These are phyloP conservation scores for Lycaena phlaeas DNA, from an alignment of 2,888 invertebrate genomes.

Conservation along the genomic window DNA sequence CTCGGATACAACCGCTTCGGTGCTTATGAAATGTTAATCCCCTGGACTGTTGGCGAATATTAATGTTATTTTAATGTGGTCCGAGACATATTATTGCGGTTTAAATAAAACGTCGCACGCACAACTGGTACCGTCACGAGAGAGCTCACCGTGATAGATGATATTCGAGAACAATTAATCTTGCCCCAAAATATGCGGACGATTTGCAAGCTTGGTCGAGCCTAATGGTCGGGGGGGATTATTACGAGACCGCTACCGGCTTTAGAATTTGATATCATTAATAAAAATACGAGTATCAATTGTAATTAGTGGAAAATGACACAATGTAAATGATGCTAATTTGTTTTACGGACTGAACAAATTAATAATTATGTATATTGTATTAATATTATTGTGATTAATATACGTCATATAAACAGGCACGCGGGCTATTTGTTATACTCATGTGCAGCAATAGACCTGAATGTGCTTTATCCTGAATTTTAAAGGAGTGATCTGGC, in stretches of 20 bases:
- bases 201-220: constrained; percentile 71
- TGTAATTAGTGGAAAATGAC: constrained; percentile 6
- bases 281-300: constrained; percentile 33
- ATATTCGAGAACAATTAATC: constrained; percentile 73
- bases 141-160: constrained; percentile 71
- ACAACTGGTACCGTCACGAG: constrained; percentile 64
- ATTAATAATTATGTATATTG: neutral
- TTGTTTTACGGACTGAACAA: neutral
- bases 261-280: constrained; percentile 47
- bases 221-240: constrained; percentile 69
- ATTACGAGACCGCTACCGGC: constrained; percentile 48
- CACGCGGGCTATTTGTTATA: neutral
- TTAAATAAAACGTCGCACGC: constrained; percentile 68
- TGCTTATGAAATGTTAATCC: constrained; percentile 24
- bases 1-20: neutral
- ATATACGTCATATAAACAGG: too few relatives aligned
- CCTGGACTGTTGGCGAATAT: neutral
- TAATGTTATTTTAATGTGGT: constrained; percentile 18
- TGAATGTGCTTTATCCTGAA: too few relatives aligned
- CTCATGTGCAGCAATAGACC: too few relatives aligned
- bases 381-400: neutral
- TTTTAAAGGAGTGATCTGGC: too few relatives aligned
- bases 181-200: constrained; percentile 72
- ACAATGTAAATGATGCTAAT: constrained; percentile 6
- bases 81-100: constrained; percentile 46